Evolutionary conservation across 2,888 invertebrate genomes (phyloP), one percentile per base, ranked within the genome.

Genomic region (Lasioglossum calceatum): DNA sequence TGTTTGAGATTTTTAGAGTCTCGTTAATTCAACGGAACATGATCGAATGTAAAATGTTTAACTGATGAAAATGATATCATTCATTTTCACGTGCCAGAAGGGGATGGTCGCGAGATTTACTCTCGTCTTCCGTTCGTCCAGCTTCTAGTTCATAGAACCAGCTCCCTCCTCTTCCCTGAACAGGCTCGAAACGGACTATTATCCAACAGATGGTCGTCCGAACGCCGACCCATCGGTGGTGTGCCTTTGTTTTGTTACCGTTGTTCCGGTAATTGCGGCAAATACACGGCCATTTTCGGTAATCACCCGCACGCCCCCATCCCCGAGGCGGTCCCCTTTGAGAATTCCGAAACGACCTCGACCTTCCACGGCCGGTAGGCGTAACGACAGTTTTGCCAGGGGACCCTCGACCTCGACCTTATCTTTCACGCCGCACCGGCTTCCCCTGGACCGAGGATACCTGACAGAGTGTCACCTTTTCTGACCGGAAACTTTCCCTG

Each of bases 211-310:
- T 95, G 95, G 94, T 92, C 93, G 89, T 88, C 91, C 91, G 88
- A 90, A 87, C 87, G 87, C 85, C 90, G 87, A 88, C 84, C 83
- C 90, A 80, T 84, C 87, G 47, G 47, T 86, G 89, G 87, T 87
- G 86, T 86, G 88, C 89, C 92, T 93, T 93, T 92, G 94, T 93
- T 94, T 94, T 94, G 92, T 93, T 93, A 94, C 93, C 94, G 94
- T 94, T 94, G 93, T 94, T 93, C 92, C 92, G 92, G 93, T 94
- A 95, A 95, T 94, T 94, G 93, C 92, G 93, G 92, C 94, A 93
- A 94, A 94, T 94, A 93, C 93, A 92, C 89, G 90, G 87, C 93
- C 92, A 93, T 93, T 94, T 94, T 94, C 85, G 92, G 92, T 93
- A 94, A 94, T 94, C 93, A 93, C 88, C 89, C 78, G 88, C 85